A percentile compares a stretch with the other conserved stretches of the same genome.
Evolutionary conservation across 2,888 invertebrate species (phyloP).

Genomic region (Candidula unifasciata): DNA sequence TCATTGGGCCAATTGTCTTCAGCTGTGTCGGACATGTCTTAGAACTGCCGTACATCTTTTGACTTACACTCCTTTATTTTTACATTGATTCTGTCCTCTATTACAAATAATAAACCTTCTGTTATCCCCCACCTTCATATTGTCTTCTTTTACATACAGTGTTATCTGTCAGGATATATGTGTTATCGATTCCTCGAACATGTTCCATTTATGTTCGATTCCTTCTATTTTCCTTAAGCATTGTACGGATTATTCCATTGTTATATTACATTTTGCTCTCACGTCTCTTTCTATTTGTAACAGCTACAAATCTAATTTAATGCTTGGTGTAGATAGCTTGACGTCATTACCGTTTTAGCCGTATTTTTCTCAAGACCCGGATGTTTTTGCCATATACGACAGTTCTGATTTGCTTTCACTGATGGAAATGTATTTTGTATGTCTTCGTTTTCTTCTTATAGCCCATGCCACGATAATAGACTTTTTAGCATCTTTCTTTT

Average conservation of each 20-base stretch:
- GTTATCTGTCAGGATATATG: background rate
- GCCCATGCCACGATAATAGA: too few relatives aligned
- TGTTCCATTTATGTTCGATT: background rate
- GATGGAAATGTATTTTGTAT: background rate
- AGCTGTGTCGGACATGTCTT: too few relatives aligned
- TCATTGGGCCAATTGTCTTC: too few relatives aligned
- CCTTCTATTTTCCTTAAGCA: background rate
- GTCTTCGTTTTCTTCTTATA: too few relatives aligned
- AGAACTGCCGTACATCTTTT: background rate
- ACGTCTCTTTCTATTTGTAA: background rate
- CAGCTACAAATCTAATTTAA: background rate
- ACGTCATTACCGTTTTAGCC: background rate
- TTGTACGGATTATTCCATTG: background rate
- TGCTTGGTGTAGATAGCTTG: background rate
- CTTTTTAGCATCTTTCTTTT: too few relatives aligned
- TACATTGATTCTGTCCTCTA: background rate
- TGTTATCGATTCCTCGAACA: background rate
- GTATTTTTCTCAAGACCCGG: background rate
- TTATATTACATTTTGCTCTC: background rate
- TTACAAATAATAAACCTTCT: background rate
- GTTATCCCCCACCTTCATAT: background rate
- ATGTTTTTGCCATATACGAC: background rate
- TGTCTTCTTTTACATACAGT: background rate
- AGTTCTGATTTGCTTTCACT: conserved; percentile 3
- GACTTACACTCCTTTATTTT: background rate